Evolutionary conservation across 2,113 vertebrate genomes (phyloP).

Genomic region (Motacilla alba): DNA sequence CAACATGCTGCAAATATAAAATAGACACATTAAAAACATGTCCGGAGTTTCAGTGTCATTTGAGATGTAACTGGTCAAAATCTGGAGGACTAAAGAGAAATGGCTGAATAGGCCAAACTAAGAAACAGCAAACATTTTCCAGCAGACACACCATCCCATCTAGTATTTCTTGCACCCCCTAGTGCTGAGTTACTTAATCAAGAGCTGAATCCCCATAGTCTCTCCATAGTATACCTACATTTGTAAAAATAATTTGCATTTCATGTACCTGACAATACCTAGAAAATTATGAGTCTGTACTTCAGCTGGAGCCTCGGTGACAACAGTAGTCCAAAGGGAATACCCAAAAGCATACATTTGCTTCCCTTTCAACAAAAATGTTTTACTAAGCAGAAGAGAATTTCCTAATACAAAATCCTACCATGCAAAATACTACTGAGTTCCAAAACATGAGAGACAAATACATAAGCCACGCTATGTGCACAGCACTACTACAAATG

Average conservation of each 20-base stretch:
- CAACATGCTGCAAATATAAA: background rate
- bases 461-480: background rate
- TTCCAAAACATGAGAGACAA: background rate
- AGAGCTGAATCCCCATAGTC: background rate
- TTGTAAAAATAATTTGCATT: background rate
- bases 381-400: background rate
- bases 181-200: background rate
- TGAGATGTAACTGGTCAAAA: background rate
- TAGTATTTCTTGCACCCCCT: background rate
- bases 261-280: background rate
- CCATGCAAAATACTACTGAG: background rate
- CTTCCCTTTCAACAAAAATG: background rate
- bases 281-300: background rate
- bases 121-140: background rate
- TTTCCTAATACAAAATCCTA: background rate
- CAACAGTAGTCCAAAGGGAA: background rate
- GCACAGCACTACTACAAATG: background rate
- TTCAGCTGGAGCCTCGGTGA: background rate
- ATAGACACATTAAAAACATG: background rate
- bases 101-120: background rate
- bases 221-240: background rate
- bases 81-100: background rate
- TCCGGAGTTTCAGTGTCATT: background rate
- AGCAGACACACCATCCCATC: background rate
- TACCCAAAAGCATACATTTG: background rate